These are phyloP conservation scores for Embiotoca jacksoni DNA, from an alignment of 2,113 vertebrate species.

Conservation along the genomic window DNA sequence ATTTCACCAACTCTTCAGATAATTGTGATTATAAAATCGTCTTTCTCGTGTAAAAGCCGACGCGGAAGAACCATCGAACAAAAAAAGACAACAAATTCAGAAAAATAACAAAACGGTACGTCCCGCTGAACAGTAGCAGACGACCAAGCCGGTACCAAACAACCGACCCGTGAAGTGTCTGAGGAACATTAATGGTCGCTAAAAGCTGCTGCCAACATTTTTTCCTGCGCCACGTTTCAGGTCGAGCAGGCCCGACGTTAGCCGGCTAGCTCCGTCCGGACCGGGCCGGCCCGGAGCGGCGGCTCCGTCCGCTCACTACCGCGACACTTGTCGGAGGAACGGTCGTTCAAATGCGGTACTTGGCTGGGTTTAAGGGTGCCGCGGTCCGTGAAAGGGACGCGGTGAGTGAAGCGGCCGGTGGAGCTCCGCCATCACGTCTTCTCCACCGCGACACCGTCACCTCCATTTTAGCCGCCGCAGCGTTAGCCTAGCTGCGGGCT, in stretches of 20 bases:
- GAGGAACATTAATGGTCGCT: background rate
- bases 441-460: conserved; percentile 42
- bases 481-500: conserved; percentile 59
- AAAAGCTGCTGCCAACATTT: conserved; percentile 45
- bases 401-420: background rate
- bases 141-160: too few species aligned
- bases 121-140: too few species aligned
- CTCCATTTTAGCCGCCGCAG: conserved; percentile 75
- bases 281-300: too few species aligned
- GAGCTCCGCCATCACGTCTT: conserved; percentile 79
- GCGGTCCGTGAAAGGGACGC: background rate
- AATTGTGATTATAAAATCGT: too few species aligned
- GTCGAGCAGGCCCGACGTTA: conserved; percentile 62
- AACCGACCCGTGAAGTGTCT: too few species aligned
- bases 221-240: conserved; percentile 83
- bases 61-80: too few species aligned
- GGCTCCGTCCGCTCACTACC: conserved; percentile 33
- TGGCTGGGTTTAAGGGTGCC: background rate
- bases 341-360: accelerated
- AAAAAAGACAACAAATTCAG: too few species aligned
- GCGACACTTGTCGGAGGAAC: accelerated
- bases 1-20: too few species aligned
- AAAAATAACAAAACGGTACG: too few species aligned
- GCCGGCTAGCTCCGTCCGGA: conserved; percentile 59
- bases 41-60: too few species aligned